Conservation (phyloP, 2,113 vertebrate species). For the Hiodon alosoides region DNA sequence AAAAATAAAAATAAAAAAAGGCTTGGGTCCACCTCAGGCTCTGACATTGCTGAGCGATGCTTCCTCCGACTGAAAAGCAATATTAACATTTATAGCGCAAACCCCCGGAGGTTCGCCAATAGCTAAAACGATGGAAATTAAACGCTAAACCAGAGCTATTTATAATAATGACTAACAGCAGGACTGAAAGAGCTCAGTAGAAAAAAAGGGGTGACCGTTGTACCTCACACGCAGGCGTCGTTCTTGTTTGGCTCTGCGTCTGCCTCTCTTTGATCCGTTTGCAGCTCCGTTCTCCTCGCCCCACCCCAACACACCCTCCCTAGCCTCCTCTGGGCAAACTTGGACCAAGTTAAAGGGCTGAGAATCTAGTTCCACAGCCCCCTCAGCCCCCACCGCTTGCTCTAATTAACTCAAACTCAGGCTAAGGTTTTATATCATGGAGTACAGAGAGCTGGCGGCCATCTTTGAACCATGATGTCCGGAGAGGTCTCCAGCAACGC, state of each 20-base stretch:
- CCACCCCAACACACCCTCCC: constrained; percentile 37
- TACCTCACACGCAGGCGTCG: too few relatives aligned
- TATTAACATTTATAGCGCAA: too few relatives aligned
- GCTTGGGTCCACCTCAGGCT: too few relatives aligned
- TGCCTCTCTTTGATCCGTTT: constrained; percentile 26
- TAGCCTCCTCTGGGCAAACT: constrained; percentile 51
- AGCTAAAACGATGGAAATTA: too few relatives aligned
- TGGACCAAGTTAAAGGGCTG: constrained; percentile 60
- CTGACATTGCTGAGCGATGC: too few relatives aligned
- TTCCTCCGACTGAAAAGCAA: too few relatives aligned
- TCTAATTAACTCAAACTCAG: constrained; percentile 62
- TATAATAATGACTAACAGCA: too few relatives aligned
- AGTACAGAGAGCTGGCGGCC: constrained; percentile 44
- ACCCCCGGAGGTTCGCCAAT: too few relatives aligned
- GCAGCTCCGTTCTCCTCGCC: constrained; percentile 18
- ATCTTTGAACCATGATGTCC: constrained; percentile 47
- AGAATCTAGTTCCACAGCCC: constrained; percentile 37
- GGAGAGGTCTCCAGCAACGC: constrained; percentile 40
- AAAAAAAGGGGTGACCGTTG: too few relatives aligned
- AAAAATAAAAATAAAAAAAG: too few relatives aligned
- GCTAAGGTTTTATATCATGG: constrained; percentile 61
- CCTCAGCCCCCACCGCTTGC: constrained; percentile 19
- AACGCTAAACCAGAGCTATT: too few relatives aligned
- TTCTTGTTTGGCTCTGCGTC: not conserved
- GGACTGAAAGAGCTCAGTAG: too few relatives aligned